Evolutionary conservation across 2,888 invertebrate species (phyloP).

Genomic region (Philhelius pedissequus): DNA sequence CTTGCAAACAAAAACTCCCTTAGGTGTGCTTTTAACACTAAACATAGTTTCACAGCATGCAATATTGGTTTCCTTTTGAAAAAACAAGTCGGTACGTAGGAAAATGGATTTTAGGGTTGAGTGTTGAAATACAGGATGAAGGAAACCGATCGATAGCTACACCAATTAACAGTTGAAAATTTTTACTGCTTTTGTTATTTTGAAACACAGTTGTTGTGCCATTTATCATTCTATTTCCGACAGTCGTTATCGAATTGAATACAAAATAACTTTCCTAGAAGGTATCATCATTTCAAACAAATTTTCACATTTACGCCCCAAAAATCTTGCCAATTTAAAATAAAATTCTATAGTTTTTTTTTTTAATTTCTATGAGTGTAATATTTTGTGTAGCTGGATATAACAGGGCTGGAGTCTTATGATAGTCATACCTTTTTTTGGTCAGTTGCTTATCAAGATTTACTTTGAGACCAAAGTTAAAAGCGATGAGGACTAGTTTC

Average conservation of each 20-base stretch:
- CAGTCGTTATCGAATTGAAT: not conserved
- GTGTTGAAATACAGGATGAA: not conserved
- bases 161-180: conserved; percentile 14
- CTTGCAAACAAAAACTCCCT: no score
- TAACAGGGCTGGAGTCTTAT: not conserved
- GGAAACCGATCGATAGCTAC: not conserved
- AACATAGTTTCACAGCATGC: no score
- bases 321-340: conserved; percentile 2
- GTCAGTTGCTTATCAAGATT: no score
- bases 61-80: not conserved
- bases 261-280: not conserved
- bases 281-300: not conserved
- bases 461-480: no score
- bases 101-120: no score
- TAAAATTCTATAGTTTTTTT: not conserved
- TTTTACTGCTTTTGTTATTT: not conserved
- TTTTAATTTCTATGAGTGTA: not conserved
- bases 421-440: no score
- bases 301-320: not conserved
- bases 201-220: not conserved
- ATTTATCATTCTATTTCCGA: not conserved
- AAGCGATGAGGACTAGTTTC: no score
- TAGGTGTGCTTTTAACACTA: no score
- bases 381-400: not conserved
- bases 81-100: not conserved